These are phyloP conservation scores for Uria lomvia DNA, from an alignment of 2,113 vertebrate species.

Conservation along the genomic window DNA sequence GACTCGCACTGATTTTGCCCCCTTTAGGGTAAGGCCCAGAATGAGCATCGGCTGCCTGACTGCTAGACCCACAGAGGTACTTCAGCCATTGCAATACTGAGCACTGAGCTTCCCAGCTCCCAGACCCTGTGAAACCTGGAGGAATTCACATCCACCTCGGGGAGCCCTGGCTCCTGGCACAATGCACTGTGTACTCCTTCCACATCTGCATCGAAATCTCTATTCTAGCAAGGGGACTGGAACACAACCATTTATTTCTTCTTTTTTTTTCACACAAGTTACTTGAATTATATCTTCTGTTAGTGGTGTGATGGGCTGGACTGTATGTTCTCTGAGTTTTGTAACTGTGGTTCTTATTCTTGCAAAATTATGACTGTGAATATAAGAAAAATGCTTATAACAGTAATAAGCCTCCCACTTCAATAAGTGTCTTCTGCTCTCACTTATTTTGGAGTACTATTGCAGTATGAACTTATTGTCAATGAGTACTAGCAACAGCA, in stretches of 20 bases:
- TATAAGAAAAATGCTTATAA: neutral
- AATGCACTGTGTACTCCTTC: neutral
- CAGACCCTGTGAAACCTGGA: neutral
- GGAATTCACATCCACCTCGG: neutral
- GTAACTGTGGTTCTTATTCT: neutral
- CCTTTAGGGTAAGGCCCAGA: neutral
- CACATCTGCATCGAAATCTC: neutral
- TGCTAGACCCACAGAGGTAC: neutral
- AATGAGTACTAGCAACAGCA: neutral
- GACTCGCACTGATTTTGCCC: neutral
- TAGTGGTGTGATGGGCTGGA: neutral
- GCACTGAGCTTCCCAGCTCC: neutral
- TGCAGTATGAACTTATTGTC: neutral
- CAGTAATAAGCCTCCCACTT: neutral
- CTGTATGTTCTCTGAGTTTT: neutral
- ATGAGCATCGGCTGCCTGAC: neutral
- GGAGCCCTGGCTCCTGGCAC: neutral
- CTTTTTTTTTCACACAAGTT: neutral
- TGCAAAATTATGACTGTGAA: neutral
- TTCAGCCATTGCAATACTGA: neutral
- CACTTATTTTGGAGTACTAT: neutral
- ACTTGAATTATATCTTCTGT: neutral
- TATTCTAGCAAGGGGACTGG: neutral
- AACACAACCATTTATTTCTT: neutral
- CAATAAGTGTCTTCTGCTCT: neutral